These are phyloP conservation scores for Hirtodrosophila duncani DNA, from an alignment of 2,888 invertebrate species.

Conservation along the genomic window DNA sequence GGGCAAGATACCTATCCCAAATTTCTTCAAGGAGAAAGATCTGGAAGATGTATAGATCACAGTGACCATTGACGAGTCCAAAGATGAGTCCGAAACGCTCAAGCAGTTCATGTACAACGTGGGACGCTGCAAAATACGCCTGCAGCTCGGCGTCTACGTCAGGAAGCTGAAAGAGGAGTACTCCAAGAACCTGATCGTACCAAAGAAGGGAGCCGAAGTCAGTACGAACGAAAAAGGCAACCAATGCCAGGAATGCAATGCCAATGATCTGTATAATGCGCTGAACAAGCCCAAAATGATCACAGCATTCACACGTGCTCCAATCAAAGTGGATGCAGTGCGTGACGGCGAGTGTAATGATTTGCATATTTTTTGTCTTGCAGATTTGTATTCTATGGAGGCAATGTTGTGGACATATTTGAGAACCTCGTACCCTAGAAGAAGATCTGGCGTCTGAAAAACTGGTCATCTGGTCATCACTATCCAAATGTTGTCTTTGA, in stretches of 20 bases:
- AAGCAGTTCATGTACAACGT: conserved; percentile 90
- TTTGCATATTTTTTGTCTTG: conserved; percentile 6
- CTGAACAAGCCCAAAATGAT: conserved; percentile 94
- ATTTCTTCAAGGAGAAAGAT: conserved; percentile 97
- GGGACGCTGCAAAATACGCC: conserved; percentile 85
- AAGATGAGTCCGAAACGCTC: conserved; percentile 85
- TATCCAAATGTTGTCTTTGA: conserved; percentile 92
- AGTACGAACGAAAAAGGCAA: conserved; percentile 18
- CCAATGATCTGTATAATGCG: conserved; percentile 91
- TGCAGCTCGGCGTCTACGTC: conserved; percentile 88
- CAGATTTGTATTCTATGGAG: conserved; percentile 92
- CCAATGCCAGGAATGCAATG: conserved; percentile 79
- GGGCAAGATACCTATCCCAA: conserved; percentile 95
- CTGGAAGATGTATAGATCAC: conserved; percentile 94
- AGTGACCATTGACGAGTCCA: conserved; percentile 86
- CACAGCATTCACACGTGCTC: conserved; percentile 91
- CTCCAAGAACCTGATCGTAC: conserved; percentile 95
- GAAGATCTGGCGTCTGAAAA: conserved; percentile 96
- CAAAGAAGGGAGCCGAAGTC: conserved; percentile 84
- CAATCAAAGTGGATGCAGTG: conserved; percentile 87
- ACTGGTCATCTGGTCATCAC: conserved; percentile 95
- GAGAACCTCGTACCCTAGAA: conserved; percentile 89
- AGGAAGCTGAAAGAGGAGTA: conserved; percentile 93
- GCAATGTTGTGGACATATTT: conserved; percentile 94
- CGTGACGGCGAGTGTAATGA: conserved; percentile 84